A percentile compares a stretch with the other conserved stretches of the same genome.
Evolutionary conservation across 2,888 invertebrate species (phyloP).

Genomic region (Hyles lineata): DNA sequence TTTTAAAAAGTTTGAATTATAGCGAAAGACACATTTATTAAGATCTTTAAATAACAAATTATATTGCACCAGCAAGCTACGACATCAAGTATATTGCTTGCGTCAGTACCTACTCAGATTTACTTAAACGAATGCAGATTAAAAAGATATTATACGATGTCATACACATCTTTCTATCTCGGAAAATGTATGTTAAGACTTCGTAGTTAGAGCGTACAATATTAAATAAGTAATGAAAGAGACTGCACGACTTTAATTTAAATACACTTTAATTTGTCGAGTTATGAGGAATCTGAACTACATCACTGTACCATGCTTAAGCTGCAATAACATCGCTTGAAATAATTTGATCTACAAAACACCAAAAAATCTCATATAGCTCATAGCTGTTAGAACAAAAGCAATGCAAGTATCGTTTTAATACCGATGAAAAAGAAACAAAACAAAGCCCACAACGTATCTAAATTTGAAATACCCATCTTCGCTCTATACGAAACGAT

Average conservation of each 20-base stretch:
- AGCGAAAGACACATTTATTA: too few relatives aligned
- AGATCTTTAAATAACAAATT: not conserved
- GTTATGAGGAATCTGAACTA: not conserved
- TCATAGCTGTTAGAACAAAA: too few relatives aligned
- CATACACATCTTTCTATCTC: not conserved
- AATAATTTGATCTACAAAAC: too few relatives aligned
- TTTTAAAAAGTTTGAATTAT: too few relatives aligned
- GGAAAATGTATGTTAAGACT: not conserved
- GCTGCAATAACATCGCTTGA: too few relatives aligned
- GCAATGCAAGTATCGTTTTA: too few relatives aligned
- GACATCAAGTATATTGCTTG: constrained; percentile 14
- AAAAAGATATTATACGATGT: not conserved
- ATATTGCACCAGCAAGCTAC: not conserved
- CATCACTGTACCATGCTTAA: too few relatives aligned
- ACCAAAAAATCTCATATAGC: too few relatives aligned
- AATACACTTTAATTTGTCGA: not conserved
- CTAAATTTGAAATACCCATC: constrained; percentile 25
- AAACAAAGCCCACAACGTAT: not conserved
- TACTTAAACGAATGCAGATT: not conserved
- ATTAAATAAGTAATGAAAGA: not conserved
- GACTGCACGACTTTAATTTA: not conserved
- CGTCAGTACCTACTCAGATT: constrained; percentile 1
- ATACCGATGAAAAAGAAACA: constrained; percentile 4
- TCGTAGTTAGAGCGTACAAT: not conserved
- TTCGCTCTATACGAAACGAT: constrained; percentile 12